These are phyloP conservation scores for Dastarcus helophoroides DNA, from an alignment of 2,888 invertebrate genomes.

Conservation along the genomic window DNA sequence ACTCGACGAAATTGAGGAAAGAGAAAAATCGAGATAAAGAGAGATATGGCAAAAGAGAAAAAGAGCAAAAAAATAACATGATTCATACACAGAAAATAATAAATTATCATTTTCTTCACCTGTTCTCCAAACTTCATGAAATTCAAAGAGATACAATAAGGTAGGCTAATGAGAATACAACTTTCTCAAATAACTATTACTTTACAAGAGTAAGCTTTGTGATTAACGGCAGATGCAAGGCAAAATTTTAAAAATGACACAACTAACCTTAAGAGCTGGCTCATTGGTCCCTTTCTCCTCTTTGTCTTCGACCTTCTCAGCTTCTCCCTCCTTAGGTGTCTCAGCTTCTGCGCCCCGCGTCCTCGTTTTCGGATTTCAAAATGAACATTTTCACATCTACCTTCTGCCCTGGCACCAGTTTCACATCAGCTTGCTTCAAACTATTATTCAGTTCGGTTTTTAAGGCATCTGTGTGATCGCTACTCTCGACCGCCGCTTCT, in stretches of 20 bases:
- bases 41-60: too few relatives aligned
- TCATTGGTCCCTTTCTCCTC: slow-evolving; percentile 5
- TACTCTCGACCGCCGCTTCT: slow-evolving; percentile 5
- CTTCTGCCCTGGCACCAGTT: slow-evolving; percentile 28
- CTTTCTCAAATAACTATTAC: too few relatives aligned
- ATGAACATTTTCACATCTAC: slow-evolving; percentile 32
- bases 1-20: too few relatives aligned
- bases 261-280: slow-evolving; percentile 1
- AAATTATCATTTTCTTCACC: too few relatives aligned
- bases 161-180: too few relatives aligned
- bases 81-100: too few relatives aligned
- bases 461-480: slow-evolving; percentile 21
- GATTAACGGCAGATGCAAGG: too few relatives aligned
- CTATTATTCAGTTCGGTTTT: slow-evolving; percentile 26
- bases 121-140: too few relatives aligned
- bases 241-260: background rate
- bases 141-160: too few relatives aligned
- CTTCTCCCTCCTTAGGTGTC: background rate
- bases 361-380: slow-evolving; percentile 16
- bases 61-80: too few relatives aligned
- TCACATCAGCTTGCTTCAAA: slow-evolving; percentile 21
- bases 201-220: too few relatives aligned
- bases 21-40: too few relatives aligned
- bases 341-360: slow-evolving; percentile 4
- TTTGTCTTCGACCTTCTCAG: slow-evolving; percentile 3